These are phyloP conservation scores for Apis dorsata DNA, from an alignment of 1,140 invertebrate species.

Conservation along the genomic window DNA sequence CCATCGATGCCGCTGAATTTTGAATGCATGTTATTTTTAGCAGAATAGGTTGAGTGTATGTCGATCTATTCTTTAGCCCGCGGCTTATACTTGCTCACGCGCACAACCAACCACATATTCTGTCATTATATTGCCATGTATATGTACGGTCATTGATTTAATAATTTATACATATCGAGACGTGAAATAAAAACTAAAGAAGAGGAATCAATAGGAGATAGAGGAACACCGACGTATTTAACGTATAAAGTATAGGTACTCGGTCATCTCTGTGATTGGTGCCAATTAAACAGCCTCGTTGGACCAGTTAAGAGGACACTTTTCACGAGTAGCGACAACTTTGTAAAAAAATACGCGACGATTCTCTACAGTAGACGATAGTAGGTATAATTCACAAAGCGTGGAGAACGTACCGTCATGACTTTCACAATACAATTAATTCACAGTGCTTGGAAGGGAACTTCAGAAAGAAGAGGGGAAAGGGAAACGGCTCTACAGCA, in stretches of 20 bases:
- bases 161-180: constrained; percentile 16
- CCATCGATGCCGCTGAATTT: constrained; percentile 38
- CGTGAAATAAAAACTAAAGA: constrained; percentile 23
- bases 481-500: not conserved
- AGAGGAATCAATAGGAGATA: constrained; percentile 25
- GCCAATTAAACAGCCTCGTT: constrained; percentile 44
- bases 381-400: constrained; percentile 15
- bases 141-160: constrained; percentile 14
- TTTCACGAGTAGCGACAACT: constrained; percentile 11
- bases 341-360: constrained; percentile 18
- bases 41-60: not conserved
- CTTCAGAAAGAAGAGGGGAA: not conserved
- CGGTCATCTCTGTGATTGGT: constrained; percentile 20
- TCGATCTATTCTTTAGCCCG: constrained; percentile 26
- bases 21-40: constrained; percentile 39
- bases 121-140: not conserved
- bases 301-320: constrained; percentile 17
- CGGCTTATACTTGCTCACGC: not conserved
- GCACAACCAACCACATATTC: not conserved
- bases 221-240: constrained; percentile 2
- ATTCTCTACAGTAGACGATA: not conserved
- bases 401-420: constrained; percentile 29
- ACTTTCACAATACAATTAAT: constrained; percentile 42
- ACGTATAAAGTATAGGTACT: not conserved
- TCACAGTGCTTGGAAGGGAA: not conserved